A percentile compares a stretch with the other conserved stretches of the same genome.
Conservation (phyloP, 2,888 invertebrate genomes). For the Helleia helle region DNA sequence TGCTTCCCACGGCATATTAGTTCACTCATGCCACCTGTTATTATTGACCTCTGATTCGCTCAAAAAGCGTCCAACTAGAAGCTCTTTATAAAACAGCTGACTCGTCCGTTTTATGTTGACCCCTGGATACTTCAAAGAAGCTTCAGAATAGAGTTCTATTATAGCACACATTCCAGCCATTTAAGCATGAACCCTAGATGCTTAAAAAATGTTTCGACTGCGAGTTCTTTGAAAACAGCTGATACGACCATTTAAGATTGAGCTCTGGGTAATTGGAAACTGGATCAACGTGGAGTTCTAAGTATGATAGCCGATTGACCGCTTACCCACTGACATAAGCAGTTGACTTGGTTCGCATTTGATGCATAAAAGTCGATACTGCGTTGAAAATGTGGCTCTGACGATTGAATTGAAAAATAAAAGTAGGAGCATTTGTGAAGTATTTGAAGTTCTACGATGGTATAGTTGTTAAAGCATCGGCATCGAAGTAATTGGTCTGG, state of each 20-base stretch:
- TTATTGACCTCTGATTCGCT: background rate
- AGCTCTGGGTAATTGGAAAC: conserved; percentile 3
- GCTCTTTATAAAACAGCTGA: background rate
- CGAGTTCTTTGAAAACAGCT: background rate
- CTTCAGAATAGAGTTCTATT: no score
- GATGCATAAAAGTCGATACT: background rate
- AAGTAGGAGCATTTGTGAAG: no score
- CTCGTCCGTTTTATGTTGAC: background rate
- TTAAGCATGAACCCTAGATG: background rate
- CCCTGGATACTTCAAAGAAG: conserved; percentile 1
- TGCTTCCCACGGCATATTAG: background rate
- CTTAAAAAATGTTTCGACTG: background rate
- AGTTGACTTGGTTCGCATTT: conserved; percentile 5
- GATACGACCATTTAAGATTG: background rate
- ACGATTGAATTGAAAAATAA: background rate
- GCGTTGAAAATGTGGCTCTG: background rate
- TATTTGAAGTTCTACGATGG: no score
- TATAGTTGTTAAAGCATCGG: no score
- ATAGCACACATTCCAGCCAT: background rate
- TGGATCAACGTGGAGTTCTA: conserved; percentile 9
- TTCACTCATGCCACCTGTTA: background rate
- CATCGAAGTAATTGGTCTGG: no score
- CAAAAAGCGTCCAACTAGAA: background rate
- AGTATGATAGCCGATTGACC: conserved; percentile 8
- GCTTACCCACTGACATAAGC: conserved; percentile 18